A percentile compares a stretch with the other conserved stretches of the same genome.
Evolutionary conservation across 2,797 vertebrate species (phyloP).

Genomic region (Myotis planiceps): DNA sequence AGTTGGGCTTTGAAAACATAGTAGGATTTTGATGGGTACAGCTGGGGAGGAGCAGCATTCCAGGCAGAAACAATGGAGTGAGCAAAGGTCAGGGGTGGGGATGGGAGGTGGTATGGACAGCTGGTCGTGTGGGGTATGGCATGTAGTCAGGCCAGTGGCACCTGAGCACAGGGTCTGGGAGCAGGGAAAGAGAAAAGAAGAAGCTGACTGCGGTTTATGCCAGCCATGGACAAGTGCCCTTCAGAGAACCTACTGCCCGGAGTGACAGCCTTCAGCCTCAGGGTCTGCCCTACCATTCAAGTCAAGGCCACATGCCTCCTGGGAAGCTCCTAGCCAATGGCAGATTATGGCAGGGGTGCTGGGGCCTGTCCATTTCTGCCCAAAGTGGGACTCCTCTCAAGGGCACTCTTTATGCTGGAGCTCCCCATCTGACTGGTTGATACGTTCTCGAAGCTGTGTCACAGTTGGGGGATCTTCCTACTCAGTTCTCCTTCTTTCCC

Average conservation of each 20-base stretch:
- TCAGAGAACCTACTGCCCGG: background rate
- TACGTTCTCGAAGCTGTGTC: background rate
- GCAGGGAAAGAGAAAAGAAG: background rate
- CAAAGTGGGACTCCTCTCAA: background rate
- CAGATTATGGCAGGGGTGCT: background rate
- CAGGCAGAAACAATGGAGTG: background rate
- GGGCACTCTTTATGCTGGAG: background rate
- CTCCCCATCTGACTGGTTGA: background rate
- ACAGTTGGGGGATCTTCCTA: background rate
- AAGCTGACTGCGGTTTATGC: background rate
- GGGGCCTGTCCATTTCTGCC: background rate
- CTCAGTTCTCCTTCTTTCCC: background rate
- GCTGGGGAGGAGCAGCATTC: background rate
- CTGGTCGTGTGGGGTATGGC: accelerated
- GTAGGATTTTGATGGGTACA: background rate
- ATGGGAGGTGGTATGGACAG: background rate
- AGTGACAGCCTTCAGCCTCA: background rate
- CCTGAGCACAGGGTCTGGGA: background rate
- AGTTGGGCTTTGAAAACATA: background rate
- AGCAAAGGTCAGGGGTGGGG: background rate
- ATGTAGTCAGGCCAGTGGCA: background rate
- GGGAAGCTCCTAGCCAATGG: background rate
- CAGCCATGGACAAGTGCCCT: background rate
- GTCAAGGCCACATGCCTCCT: background rate
- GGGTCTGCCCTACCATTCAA: background rate